Evolutionary conservation across 1,140 invertebrate genomes (phyloP), one percentile per base, ranked within the genome.

Genomic region (Pomacea maculata): DNA sequence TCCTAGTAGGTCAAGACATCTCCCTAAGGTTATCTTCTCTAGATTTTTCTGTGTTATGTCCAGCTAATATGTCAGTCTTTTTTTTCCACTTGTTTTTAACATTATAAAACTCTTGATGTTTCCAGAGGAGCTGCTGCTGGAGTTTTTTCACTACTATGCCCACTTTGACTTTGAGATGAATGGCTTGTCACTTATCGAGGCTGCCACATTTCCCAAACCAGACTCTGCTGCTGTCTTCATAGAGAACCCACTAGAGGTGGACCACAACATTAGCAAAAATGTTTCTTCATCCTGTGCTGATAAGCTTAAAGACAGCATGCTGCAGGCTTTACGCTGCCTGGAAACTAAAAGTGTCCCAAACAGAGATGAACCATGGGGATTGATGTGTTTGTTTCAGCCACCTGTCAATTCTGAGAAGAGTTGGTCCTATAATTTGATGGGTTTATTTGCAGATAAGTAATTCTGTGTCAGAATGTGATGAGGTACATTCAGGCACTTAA

Each of bases 131-230:
- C 77, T 78, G 4, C 77, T 78, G 14, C 15, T 55, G 21, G 77
- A 78, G 52, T 78, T 78, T 67, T 78, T 78, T 67, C 77, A 78
- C 67, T 78, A 54, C 65, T 78, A 57, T 45, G 54, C 65, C 65
- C 77, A 78, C 54, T 78, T 78, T 25, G 67, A 78, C 77, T 78
- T 78, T 14, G 7, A 25, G 65, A 34, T 25, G 17, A 52, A 78
- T 4, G 77, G 65, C 65, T 54, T 78, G 52, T 78, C 77, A 11
- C 77, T 78, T 14, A 78, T 78, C 1, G 77, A 78, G 29, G 77
- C 67, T 52, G 2, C 19, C 77, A 25, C 67, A 11, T 78, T 70
- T 45, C 34, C 57, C 21, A 78, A 29, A 29, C 64, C 34, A 15
- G 55, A 57, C 15, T 19, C 75, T 15, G n/a, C n/a, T 63, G 21